Base-by-base conservation (phyloP, 2,888 invertebrate species). In the Habrosyne pyritoides region DNA sequence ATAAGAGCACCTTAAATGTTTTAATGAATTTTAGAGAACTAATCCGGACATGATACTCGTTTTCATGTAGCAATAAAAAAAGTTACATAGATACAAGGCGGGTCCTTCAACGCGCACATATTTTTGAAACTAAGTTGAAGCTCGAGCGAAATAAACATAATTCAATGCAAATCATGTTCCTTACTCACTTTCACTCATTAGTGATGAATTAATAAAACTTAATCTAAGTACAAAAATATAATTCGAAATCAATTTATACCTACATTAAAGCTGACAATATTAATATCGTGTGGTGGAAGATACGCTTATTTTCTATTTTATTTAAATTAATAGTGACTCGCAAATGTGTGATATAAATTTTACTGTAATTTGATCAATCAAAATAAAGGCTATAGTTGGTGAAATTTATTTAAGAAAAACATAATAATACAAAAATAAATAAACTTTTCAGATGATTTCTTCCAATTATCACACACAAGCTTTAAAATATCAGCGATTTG, bases 181-280 rank as follows among this genome's bases (percentile, higher is more conserved):
- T 36, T 3, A 12, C 12, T 36, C 5, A 36, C 14, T 33, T 33
- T 33, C 33, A 33, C 33, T 33, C 56, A 57, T 63, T 60, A 47
- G 60, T 66, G 66, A 66, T 67, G 63, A 58, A 64, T 54, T 59
- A 60, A 59, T 63, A 57, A 65, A 75, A 72, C 73, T 81, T 81
- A 77, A 59, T 50, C 79, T 87, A 87, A 78, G 75, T 86, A 89
- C 77, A 87, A 87, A 86, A 86, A 86, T 86, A 86, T 80, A 83
- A 81, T 83, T 83, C 70, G 69, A 84, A 85, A 77, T 67, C 62
- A 80, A 74, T 77, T 79, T 82, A 84, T 69, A 78, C 61, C 85
- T 86, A 88, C 66, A 73, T 87, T 89, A 89, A 89, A 89, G 89
- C 89, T 87, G 82, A 75, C 73, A 75, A 73, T 73, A 74, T 78